Conservation (phyloP, 2,113 vertebrate species). For the Amazona guildingii region DNA sequence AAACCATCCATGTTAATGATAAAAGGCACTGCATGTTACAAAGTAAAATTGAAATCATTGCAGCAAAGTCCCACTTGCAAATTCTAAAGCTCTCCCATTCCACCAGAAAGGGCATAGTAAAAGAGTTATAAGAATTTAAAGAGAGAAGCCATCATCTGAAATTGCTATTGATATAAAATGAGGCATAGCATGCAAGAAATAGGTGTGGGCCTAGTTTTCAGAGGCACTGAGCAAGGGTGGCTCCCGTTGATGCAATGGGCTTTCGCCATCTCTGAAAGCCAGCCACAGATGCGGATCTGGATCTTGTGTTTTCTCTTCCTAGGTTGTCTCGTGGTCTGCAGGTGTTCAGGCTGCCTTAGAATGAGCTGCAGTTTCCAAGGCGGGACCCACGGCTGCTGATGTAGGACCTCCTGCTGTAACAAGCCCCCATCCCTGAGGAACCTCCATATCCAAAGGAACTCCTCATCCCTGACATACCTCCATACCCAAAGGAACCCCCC, state of each 20-base stretch:
- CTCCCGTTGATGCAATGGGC: neutral
- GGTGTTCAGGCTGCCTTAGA: neutral
- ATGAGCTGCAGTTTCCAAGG: neutral
- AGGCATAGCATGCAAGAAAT: neutral
- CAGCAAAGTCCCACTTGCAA: neutral
- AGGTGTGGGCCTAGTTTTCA: neutral
- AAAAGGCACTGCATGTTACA: neutral
- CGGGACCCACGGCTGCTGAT: neutral
- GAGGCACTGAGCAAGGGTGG: neutral
- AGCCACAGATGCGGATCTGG: neutral
- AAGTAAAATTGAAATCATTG: neutral
- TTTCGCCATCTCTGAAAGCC: neutral
- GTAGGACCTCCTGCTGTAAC: neutral
- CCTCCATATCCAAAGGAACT: neutral
- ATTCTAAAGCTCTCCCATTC: neutral
- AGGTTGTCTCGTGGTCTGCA: rapidly evolving
- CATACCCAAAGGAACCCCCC: neutral
- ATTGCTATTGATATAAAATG: neutral
- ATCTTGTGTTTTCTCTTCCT: rapidly evolving
- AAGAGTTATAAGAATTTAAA: neutral
- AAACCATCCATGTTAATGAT: rapidly evolving
- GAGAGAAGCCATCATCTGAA: rapidly evolving
- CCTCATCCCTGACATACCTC: neutral
- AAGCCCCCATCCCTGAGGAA: rapidly evolving
- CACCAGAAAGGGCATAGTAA: neutral